Base-by-base conservation (phyloP, 2,797 vertebrate genomes). In the Spinibarbus caldwelli region DNA sequence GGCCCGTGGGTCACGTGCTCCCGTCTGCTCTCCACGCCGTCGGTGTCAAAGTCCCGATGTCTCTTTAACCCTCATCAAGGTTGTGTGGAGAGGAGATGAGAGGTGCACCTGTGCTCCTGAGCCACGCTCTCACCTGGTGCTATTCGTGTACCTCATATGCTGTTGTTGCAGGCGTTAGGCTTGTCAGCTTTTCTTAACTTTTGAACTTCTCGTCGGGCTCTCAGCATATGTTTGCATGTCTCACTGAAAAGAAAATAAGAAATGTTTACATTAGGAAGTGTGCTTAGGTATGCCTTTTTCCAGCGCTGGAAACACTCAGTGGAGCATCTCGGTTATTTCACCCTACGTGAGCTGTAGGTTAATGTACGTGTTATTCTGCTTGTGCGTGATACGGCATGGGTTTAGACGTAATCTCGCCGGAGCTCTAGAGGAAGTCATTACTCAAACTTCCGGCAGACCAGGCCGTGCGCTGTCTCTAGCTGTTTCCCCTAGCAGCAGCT, bases 401-500 rank as follows among this genome's bases (percentile, higher is more conserved):
- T 79, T 85, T 73, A 73, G 84, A 80, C 31, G n/a, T 82, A 72
- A 82, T 82, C 80, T 82, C 38, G 1, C 11, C 4, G 19, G 68
- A 82, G 52, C 80, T 43, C 14, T 59, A 82, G 68, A 34, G 41
- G 43, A 80, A 85, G 71, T 84, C 75, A 72, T 81, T 86, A 47
- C 49, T 80, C 77, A 52, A 54, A 82, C 41, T 88, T 83, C 83
- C 83, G 10, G n/a, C 49, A 70, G 85, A 88, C 80, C 67, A 54
- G 76, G 77, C 34, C 41, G 23, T 73, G 34, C 23, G 17, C 36
- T 90, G 89, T 93, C 90, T 91, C 92, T 87, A 84, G 93, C 90
- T 90, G 91, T 91, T 93, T 80, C 89, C 91, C 92, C 89, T 90
- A 57, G 86, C 92, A 92, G 92, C 91, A 31, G 75, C 36, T 86